Percentiles rank a stretch among this genome's conserved stretches.
phyloP scores from a whole-genome alignment of 2,888 invertebrate species.

The Clunio marinus region DNA sequence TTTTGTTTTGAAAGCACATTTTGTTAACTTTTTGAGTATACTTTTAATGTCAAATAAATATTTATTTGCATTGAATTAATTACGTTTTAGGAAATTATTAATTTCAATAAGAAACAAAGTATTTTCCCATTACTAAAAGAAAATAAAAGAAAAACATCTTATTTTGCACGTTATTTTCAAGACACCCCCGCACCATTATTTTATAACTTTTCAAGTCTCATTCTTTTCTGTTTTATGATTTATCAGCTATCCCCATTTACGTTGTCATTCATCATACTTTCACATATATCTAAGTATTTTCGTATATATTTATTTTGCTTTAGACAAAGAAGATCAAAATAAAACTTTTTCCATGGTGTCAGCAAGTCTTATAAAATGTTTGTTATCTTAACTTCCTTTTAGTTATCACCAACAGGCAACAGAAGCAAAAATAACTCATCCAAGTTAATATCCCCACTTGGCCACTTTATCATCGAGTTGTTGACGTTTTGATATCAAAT shows the following conservation, averaged over 20 bases:
- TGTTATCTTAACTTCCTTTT: conserved; percentile 16
- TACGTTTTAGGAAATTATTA: no score
- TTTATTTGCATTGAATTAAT: no score
- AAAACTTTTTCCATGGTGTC: conserved; percentile 11
- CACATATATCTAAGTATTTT: neutral
- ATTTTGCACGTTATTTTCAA: no score
- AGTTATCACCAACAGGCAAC: neutral
- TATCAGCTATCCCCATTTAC: conserved; percentile 10
- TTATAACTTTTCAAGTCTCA: neutral
- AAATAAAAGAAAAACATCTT: no score
- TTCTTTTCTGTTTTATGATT: neutral
- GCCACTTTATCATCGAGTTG: conserved; percentile 37
- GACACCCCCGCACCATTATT: neutral
- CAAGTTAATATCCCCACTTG: conserved; percentile 22
- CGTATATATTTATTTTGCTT: neutral
- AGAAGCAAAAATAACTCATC: conserved; percentile 28
- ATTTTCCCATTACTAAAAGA: no score
- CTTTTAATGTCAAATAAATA: no score
- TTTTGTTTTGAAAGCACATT: no score
- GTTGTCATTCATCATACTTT: conserved; percentile 12
- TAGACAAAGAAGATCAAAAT: no score
- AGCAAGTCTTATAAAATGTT: conserved; percentile 21
- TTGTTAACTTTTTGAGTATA: no score
- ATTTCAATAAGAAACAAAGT: no score
- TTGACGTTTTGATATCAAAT: conserved; percentile 37